Evolutionary conservation across 1,140 invertebrate genomes (phyloP).

Genomic region (Cydia fagiglandana): DNA sequence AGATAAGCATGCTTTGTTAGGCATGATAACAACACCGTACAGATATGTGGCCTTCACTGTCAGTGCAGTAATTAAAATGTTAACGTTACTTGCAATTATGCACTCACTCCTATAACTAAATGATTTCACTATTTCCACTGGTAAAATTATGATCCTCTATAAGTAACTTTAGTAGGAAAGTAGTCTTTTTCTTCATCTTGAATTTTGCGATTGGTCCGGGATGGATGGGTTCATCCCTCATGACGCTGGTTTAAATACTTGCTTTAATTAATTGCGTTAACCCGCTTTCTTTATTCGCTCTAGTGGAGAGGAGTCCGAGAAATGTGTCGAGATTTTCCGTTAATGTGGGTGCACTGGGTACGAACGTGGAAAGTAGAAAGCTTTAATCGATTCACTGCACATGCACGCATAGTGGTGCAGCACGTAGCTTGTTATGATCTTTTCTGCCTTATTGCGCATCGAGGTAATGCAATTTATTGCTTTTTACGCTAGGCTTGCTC

Average conservation of each 20-base stretch:
- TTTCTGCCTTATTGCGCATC: conserved; percentile 51
- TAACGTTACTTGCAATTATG: conserved; percentile 13
- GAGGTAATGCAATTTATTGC: conserved; percentile 43
- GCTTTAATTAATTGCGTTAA: conserved; percentile 49
- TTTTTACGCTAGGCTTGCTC: conserved; percentile 23
- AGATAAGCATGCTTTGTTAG: conserved; percentile 15
- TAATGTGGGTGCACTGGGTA: conserved; percentile 57
- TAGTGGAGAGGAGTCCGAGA: conserved; percentile 64
- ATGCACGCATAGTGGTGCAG: conserved; percentile 59
- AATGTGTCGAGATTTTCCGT: conserved; percentile 73
- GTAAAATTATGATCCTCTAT: not conserved
- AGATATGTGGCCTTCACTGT: conserved; percentile 2
- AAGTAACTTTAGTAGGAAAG: not conserved
- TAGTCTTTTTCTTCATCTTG: not conserved
- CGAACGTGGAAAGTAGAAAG: conserved; percentile 76
- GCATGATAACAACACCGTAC: not conserved
- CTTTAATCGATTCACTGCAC: conserved; percentile 72
- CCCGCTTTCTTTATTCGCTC: conserved; percentile 71
- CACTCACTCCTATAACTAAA: not conserved
- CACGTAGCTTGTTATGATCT: conserved; percentile 38
- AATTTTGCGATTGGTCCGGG: not conserved
- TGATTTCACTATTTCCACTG: not conserved
- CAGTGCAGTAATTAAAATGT: conserved; percentile 9
- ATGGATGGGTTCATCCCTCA: not conserved
- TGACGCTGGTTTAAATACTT: conserved; percentile 20